Conservation (phyloP, 1,140 invertebrate genomes). For the Aphelenchoides fujianensis region DNA sequence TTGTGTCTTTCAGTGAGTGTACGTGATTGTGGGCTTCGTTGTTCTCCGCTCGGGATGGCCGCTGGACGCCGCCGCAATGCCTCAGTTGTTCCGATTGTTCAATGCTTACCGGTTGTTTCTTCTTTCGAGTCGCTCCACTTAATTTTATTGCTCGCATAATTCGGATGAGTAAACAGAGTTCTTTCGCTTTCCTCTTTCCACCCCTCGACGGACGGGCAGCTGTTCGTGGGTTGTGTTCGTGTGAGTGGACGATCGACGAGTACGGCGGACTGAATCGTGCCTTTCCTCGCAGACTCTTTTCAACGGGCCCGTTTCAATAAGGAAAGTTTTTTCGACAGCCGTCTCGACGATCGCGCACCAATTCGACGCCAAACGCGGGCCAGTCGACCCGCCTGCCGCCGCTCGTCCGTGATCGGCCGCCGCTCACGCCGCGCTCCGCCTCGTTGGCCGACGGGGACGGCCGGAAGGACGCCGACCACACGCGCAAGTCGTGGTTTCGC, state of each 20-base stretch:
- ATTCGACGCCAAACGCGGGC: no score
- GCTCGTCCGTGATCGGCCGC: not conserved
- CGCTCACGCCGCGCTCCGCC: not conserved
- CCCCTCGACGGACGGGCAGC: not conserved
- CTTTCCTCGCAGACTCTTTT: no score
- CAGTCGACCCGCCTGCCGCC: no score
- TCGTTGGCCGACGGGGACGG: not conserved
- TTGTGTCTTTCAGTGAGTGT: not conserved
- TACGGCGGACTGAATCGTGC: no score
- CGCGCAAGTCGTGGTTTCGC: not conserved
- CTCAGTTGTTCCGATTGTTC: not conserved
- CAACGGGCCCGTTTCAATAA: no score
- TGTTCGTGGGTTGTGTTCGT: not conserved
- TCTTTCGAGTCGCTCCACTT: not conserved
- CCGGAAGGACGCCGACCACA: not conserved
- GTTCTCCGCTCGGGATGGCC: no score
- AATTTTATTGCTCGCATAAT: slow-evolving; percentile 3
- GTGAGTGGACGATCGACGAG: no score
- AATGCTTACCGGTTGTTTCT: not conserved
- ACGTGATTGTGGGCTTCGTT: not conserved
- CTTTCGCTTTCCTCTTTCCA: no score
- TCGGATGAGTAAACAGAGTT: not conserved
- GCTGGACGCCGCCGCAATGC: not conserved
- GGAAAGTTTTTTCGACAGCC: no score
- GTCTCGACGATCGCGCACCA: no score